Base-by-base conservation (phyloP, 2,888 invertebrate species). In the Eilema depressum region DNA sequence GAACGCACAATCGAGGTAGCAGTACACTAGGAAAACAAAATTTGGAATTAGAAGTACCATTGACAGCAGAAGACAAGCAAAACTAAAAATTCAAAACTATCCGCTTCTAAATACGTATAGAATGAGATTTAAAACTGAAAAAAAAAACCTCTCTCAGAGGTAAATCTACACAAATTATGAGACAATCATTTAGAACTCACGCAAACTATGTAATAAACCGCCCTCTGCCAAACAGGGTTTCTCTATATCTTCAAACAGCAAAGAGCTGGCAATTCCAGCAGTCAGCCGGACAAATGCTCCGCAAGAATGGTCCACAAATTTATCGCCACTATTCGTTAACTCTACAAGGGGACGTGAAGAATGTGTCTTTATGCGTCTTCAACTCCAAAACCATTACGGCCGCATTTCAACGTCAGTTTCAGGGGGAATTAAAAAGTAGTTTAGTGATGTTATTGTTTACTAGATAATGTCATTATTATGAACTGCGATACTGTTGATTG, bases 271-370 rank as follows among this genome's bases (percentile, higher is more conserved):
- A 80, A 82, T 81, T 82, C 71, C 75, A 69, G 26, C 74, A 82
- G 89, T 90, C 89, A 88, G 85, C 85, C 78, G 89, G 91, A 91
- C 92, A 92, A 92, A 92, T 91, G 91, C 86, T 86, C 83, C 85
- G 81, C 88, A 86, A 90, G 92, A 90, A 89, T 89, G 89, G 90
- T 80, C 86, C 83, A 79, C 78, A 79, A 87, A 92, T 92, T 92
- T 91, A 92, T 90, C 82, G 79, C 85, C 79, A 80, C 88, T 83
- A 92, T 92, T 88, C 86, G 91, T 92, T 90, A 89, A 83, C 83
- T 81, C 85, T 81, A 83, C 83, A 84, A 86, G 86, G 84, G 80
- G 85, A 86, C 85, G 83, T 85, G 75, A 86, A 80, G 89, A 88
- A 89, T 90, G 88, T 87, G 86, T 87, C 87, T 86, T 83, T 78